Evolutionary conservation across 1,140 invertebrate species (phyloP).

Genomic region (Orchestia grillus): DNA sequence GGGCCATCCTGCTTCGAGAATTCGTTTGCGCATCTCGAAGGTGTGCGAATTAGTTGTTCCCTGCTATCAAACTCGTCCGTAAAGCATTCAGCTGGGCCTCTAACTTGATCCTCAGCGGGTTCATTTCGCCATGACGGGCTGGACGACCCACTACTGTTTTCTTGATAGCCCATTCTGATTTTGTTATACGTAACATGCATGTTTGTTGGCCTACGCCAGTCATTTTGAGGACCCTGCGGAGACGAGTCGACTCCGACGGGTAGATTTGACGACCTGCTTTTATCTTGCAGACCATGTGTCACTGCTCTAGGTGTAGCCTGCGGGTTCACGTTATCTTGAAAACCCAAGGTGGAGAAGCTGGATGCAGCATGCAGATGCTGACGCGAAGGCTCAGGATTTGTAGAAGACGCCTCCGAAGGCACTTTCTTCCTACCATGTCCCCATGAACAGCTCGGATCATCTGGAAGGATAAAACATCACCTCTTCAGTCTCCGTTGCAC

Average conservation of each 20-base stretch:
- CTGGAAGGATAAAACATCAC: constrained; percentile 45
- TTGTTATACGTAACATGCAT: neutral
- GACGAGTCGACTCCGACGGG: neutral
- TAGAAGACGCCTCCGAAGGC: neutral
- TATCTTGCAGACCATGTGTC: neutral
- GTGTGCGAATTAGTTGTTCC: neutral
- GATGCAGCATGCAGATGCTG: neutral
- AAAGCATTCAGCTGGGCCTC: neutral
- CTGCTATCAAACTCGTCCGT: neutral
- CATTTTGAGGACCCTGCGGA: neutral
- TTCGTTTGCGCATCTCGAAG: neutral
- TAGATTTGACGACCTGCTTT: neutral
- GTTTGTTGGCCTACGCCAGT: neutral
- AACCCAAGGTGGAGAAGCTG: neutral
- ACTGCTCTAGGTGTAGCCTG: neutral
- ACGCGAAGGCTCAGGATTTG: neutral
- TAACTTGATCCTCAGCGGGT: neutral
- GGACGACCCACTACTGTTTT: neutral
- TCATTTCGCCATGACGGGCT: neutral
- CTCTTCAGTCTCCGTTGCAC: constrained; percentile 27
- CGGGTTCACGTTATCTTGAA: neutral
- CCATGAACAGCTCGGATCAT: constrained; percentile 17
- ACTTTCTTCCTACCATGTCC: neutral
- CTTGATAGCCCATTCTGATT: neutral
- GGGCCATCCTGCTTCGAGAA: neutral